Evolutionary conservation across 2,888 invertebrate species (phyloP).

Genomic region (Dryocosmus kuriphilus): DNA sequence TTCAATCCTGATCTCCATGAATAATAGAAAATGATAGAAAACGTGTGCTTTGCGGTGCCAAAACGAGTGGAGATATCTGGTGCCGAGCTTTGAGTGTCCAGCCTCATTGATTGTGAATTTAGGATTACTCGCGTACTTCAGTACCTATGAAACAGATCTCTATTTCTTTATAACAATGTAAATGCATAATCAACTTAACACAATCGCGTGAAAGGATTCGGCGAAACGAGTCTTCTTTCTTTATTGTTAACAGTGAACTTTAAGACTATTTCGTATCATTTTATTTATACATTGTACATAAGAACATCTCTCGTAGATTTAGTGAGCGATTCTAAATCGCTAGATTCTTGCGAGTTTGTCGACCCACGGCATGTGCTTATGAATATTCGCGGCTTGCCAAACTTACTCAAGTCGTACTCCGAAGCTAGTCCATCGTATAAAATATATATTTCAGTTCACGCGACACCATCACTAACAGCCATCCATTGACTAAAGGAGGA

Average conservation of each 20-base stretch:
- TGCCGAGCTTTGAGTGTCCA: too few species aligned
- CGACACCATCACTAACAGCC: conserved; percentile 60
- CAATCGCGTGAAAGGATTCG: not conserved
- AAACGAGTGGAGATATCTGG: too few species aligned
- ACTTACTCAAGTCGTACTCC: conserved; percentile 63
- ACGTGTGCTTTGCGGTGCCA: too few species aligned
- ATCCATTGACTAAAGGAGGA: conserved; percentile 44
- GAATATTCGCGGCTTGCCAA: conserved; percentile 60
- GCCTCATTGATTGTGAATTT: conserved; percentile 1
- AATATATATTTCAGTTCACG: conserved; percentile 67
- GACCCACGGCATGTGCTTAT: conserved; percentile 64
- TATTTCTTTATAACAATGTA: conserved; percentile 1
- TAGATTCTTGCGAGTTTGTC: conserved; percentile 51
- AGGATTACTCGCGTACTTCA: conserved; percentile 12
- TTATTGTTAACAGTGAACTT: conserved; percentile 9
- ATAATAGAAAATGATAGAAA: too few species aligned
- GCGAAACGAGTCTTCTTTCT: not conserved
- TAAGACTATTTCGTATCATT: conserved; percentile 3
- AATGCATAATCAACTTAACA: conserved; percentile 3
- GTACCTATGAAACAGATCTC: conserved; percentile 6
- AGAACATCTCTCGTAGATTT: not conserved
- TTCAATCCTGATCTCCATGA: too few species aligned
- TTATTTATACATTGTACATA: conserved; percentile 32
- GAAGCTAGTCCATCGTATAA: conserved; percentile 70
- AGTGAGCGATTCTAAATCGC: conserved; percentile 21